These are phyloP conservation scores for Idaea straminata DNA, from an alignment of 2,888 invertebrate species.

Conservation along the genomic window DNA sequence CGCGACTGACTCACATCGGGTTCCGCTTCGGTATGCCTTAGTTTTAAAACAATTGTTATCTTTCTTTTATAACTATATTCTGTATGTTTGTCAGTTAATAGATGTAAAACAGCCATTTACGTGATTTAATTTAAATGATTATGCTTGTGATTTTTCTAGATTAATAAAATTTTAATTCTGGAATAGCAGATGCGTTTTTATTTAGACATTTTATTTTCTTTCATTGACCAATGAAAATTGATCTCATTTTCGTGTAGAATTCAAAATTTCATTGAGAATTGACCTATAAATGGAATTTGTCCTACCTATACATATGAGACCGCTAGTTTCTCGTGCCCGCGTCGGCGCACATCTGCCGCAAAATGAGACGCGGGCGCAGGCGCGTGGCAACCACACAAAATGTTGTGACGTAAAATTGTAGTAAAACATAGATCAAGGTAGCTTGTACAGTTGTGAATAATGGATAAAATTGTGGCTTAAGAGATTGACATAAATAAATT, in stretches of 20 bases:
- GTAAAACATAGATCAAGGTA: not conserved
- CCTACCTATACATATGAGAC: not conserved
- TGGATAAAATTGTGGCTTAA: too few relatives aligned
- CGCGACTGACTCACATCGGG: constrained; percentile 64
- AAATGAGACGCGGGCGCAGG: constrained; percentile 40
- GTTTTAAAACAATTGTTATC: constrained; percentile 18
- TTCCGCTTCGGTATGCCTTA: constrained; percentile 57
- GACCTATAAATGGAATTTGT: not conserved
- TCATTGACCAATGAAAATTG: not conserved
- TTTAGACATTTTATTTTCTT: not conserved
- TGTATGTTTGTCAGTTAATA: not conserved
- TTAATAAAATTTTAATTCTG: not conserved
- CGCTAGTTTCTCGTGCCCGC: constrained; percentile 36
- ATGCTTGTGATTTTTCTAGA: too few relatives aligned
- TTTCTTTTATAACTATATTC: not conserved
- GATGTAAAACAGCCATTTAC: too few relatives aligned
- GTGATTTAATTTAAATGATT: too few relatives aligned
- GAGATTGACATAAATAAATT: too few relatives aligned
- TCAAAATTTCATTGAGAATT: not conserved
- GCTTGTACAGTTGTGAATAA: not conserved
- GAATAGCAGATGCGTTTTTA: not conserved
- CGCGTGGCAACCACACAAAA: constrained; percentile 37
- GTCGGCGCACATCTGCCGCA: constrained; percentile 64
- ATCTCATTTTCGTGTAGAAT: not conserved
- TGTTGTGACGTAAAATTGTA: constrained; percentile 27